Conservation (phyloP, 2,113 vertebrate species). For the Tricholaema leucomelas region DNA sequence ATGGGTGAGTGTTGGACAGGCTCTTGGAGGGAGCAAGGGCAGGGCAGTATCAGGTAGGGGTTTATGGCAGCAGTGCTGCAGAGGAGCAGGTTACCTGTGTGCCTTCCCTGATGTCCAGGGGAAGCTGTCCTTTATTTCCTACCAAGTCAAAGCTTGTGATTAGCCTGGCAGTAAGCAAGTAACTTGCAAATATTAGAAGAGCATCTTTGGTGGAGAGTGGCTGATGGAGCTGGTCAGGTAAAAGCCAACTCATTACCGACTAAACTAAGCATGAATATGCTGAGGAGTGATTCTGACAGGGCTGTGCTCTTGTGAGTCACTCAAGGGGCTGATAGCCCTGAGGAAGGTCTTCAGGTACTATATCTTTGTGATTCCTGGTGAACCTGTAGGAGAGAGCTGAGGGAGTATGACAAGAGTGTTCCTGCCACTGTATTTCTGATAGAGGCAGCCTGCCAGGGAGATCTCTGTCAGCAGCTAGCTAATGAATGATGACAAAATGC, state of each 20-base stretch:
- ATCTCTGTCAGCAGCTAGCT: conserved; percentile 7
- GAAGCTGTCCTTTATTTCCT: background rate
- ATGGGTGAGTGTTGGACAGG: background rate
- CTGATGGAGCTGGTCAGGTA: background rate
- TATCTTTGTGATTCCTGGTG: background rate
- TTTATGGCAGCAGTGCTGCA: background rate
- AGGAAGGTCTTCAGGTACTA: background rate
- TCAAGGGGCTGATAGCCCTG: background rate
- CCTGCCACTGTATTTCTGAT: background rate
- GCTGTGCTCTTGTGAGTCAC: background rate
- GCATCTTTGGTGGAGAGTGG: background rate
- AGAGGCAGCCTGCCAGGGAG: background rate
- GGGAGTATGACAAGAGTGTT: background rate
- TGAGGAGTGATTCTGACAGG: background rate
- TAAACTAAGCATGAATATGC: background rate
- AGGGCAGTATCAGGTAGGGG: rapidly evolving
- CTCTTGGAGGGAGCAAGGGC: background rate
- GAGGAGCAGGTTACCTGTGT: background rate
- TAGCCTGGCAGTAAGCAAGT: background rate
- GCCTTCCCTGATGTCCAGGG: too few species aligned
- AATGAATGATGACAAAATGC: background rate
- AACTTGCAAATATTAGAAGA: background rate
- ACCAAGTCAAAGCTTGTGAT: background rate
- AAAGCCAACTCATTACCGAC: background rate
- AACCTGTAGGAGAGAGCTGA: background rate